Conservation (phyloP, 1,140 invertebrate species). For the Heliconius nattereri region DNA sequence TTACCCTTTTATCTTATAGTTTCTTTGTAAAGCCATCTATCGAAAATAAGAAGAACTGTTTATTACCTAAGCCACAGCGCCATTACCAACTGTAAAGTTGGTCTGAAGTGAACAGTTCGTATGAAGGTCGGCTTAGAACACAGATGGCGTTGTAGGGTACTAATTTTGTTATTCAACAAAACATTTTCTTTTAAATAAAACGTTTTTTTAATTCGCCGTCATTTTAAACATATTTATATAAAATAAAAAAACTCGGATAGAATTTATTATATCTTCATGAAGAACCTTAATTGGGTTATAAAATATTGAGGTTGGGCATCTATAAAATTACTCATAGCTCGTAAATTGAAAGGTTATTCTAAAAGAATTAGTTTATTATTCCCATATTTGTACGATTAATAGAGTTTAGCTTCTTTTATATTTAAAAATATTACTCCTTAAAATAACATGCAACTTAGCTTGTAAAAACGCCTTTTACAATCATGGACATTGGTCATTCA, state of each 20-base stretch:
- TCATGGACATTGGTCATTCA: too few species aligned
- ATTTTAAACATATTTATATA: background rate
- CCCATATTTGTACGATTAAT: background rate
- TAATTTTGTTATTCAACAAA: background rate
- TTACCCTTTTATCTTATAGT: background rate
- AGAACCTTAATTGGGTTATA: background rate
- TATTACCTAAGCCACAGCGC: background rate
- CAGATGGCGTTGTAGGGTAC: background rate
- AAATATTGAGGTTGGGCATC: constrained; percentile 6
- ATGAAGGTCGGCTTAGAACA: background rate
- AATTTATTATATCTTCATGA: background rate
- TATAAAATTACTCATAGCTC: constrained; percentile 4
- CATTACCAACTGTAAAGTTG: background rate
- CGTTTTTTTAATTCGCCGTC: too few species aligned
- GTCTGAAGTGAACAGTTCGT: background rate
- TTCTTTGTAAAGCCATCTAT: background rate
- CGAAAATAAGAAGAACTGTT: background rate
- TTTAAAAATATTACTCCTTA: too few species aligned
- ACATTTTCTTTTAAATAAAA: too few species aligned
- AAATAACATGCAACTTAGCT: too few species aligned
- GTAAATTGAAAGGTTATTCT: background rate
- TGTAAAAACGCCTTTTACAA: too few species aligned
- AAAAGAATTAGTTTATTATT: background rate
- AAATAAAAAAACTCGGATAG: background rate
- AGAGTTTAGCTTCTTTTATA: background rate